Conservation (phyloP, 2,113 vertebrate genomes). For the Larimichthys crocea region DNA sequence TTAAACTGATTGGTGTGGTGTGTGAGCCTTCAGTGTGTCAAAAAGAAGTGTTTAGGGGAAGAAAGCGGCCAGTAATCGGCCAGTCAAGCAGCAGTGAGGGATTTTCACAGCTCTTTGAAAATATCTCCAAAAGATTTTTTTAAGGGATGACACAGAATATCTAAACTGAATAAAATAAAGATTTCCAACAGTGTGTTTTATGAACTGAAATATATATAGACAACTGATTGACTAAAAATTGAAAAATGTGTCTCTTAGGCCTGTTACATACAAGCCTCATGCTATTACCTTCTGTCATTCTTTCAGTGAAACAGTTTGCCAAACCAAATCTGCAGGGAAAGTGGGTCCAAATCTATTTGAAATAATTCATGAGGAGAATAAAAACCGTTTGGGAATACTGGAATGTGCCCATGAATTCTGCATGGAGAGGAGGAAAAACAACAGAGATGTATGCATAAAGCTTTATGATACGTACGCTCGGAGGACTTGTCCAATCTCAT, state of each 20-base stretch:
- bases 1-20: constrained; percentile 55
- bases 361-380: constrained; percentile 49
- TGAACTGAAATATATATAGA: constrained; percentile 14
- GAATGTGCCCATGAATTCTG: constrained; percentile 36
- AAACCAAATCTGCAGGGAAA: constrained; percentile 39
- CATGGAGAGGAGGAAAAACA: not conserved
- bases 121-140: constrained; percentile 24
- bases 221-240: constrained; percentile 10
- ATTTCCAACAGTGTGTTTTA: constrained; percentile 25
- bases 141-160: constrained; percentile 27
- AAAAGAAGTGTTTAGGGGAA: constrained; percentile 29
- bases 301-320: constrained; percentile 19
- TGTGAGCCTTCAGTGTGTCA: constrained; percentile 29
- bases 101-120: constrained; percentile 48
- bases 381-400: constrained; percentile 16
- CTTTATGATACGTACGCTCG: constrained; percentile 84
- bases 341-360: constrained; percentile 13
- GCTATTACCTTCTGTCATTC: constrained; percentile 37
- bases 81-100: constrained; percentile 17
- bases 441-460: constrained; percentile 11
- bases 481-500: constrained; percentile 89
- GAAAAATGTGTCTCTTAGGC: constrained; percentile 23
- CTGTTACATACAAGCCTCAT: constrained; percentile 8
- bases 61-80: constrained; percentile 22
- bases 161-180: constrained; percentile 19